Percentiles rank a stretch among this genome's conserved stretches.
These are phyloP conservation scores for Tetragnatha versicolor DNA, from an alignment of 1,140 invertebrate species.

Conservation along the genomic window DNA sequence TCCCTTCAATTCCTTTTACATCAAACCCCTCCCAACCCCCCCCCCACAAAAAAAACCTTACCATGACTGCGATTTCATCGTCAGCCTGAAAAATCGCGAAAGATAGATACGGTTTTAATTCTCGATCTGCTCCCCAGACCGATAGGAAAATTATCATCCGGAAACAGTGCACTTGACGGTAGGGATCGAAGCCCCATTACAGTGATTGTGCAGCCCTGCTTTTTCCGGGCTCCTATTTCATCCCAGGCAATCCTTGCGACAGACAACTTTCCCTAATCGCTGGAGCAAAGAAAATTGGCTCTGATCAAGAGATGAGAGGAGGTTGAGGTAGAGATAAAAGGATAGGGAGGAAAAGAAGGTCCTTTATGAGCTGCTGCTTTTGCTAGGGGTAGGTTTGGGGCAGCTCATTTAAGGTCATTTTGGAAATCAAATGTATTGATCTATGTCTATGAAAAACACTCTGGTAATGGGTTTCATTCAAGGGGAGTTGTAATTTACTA, in stretches of 20 bases:
- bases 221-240: slow-evolving; percentile 4
- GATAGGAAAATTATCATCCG: background rate
- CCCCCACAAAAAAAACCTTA: too few species aligned
- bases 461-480: too few species aligned
- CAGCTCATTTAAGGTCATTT: too few species aligned
- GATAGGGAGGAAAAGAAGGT: background rate
- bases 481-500: too few species aligned
- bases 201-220: background rate
- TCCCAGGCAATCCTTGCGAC: background rate
- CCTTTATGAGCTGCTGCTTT: background rate
- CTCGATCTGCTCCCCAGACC: background rate
- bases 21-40: too few species aligned
- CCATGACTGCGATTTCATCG: too few species aligned
- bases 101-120: slow-evolving; percentile 8
- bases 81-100: background rate
- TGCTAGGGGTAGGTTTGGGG: background rate
- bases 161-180: slow-evolving; percentile 2
- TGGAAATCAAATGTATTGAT: too few species aligned
- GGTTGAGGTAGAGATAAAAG: slow-evolving; percentile 5
- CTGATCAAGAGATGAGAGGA: slow-evolving; percentile 24
- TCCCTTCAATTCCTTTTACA: too few species aligned
- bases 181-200: slow-evolving; percentile 5
- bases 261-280: slow-evolving; percentile 1
- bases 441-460: too few species aligned
- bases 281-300: slow-evolving; percentile 36